A percentile compares a stretch with the other conserved stretches of the same genome.
Evolutionary conservation across 2,888 invertebrate genomes (phyloP).

Genomic region (Polyommatus iphigenia): DNA sequence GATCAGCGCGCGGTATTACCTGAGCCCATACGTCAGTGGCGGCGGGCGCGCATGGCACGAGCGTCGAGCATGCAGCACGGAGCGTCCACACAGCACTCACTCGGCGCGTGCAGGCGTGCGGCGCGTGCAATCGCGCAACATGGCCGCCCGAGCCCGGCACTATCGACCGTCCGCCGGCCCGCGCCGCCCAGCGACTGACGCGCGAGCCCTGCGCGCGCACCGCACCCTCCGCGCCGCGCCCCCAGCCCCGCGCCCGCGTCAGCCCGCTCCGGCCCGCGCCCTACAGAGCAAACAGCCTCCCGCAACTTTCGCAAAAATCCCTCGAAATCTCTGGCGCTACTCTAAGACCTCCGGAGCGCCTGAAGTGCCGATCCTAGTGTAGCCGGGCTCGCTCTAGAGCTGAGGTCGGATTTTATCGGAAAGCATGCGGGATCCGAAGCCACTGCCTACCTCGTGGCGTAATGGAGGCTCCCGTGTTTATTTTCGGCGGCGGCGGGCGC

Average conservation of each 20-base stretch:
- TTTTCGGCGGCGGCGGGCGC: slow-evolving; percentile 67
- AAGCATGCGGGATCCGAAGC: slow-evolving; percentile 40
- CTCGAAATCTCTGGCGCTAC: slow-evolving; percentile 35
- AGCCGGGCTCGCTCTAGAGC: background rate
- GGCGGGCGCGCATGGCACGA: slow-evolving; percentile 47
- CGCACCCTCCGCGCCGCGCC: slow-evolving; percentile 42
- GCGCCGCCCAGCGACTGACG: slow-evolving; percentile 57
- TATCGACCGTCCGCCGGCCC: slow-evolving; percentile 75
- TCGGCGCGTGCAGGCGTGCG: slow-evolving; percentile 57
- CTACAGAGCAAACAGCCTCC: slow-evolving; percentile 44
- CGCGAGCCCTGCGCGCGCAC: slow-evolving; percentile 69
- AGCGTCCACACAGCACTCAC: slow-evolving; percentile 55
- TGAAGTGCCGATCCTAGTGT: background rate
- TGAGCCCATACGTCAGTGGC: slow-evolving; percentile 39
- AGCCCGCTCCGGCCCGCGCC: slow-evolving; percentile 42
- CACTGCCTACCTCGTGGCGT: slow-evolving; percentile 28
- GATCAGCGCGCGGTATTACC: slow-evolving; percentile 31
- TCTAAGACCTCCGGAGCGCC: slow-evolving; percentile 18
- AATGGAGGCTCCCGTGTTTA: slow-evolving; percentile 58
- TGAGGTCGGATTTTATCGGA: background rate
- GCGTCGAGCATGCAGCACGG: slow-evolving; percentile 57
- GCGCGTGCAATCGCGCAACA: slow-evolving; percentile 69
- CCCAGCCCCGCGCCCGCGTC: slow-evolving; percentile 42
- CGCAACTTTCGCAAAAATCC: slow-evolving; percentile 41
- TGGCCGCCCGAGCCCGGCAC: slow-evolving; percentile 62